Evolutionary conservation across 1,140 invertebrate species (phyloP).

Genomic region (Zaprionus vittiger): DNA sequence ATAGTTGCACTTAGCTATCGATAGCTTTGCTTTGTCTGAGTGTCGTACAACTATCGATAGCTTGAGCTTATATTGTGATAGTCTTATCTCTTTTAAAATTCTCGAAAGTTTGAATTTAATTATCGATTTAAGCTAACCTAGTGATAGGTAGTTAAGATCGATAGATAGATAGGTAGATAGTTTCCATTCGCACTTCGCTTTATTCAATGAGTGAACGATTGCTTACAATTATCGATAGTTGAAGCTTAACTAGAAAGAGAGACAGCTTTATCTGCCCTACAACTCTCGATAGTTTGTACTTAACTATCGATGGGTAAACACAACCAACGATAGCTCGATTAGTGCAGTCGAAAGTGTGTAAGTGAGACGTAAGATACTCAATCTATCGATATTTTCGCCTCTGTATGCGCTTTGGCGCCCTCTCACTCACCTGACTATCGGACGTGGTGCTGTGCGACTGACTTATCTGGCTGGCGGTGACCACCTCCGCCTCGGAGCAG

Average conservation of each 20-base stretch:
- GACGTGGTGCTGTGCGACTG: constrained; percentile 89
- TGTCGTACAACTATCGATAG: too few species aligned
- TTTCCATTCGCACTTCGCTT: too few species aligned
- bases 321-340: background rate
- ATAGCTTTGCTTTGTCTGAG: too few species aligned
- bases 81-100: too few species aligned
- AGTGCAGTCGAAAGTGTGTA: too few species aligned
- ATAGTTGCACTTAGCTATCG: too few species aligned
- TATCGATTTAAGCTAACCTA: too few species aligned
- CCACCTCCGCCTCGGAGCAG: constrained; percentile 85
- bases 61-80: too few species aligned
- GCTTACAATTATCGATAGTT: background rate
- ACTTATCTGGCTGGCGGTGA: constrained; percentile 86
- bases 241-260: background rate
- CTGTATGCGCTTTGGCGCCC: background rate
- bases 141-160: too few species aligned
- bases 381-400: background rate
- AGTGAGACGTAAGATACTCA: background rate
- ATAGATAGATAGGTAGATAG: too few species aligned
- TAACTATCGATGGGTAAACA: background rate
- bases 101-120: too few species aligned
- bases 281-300: background rate
- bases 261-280: too few species aligned
- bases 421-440: constrained; percentile 88
- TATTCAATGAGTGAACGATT: background rate